These are phyloP conservation scores for Stramonita haemastoma DNA, from an alignment of 2,888 invertebrate species.

Conservation along the genomic window DNA sequence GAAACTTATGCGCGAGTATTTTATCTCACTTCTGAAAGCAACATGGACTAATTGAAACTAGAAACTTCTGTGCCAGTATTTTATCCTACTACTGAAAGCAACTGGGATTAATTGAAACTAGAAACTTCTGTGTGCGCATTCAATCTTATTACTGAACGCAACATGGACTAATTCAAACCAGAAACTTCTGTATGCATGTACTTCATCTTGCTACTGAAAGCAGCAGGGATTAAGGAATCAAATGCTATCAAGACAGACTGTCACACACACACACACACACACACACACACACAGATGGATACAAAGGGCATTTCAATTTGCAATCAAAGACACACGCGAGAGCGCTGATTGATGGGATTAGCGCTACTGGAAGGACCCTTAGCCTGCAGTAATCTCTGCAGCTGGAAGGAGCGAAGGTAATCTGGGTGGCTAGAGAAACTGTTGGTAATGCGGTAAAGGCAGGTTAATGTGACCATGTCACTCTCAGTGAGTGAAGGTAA, in stretches of 20 bases:
- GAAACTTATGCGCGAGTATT: too few relatives aligned
- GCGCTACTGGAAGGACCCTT: background rate
- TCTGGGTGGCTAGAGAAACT: background rate
- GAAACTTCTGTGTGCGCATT: too few relatives aligned
- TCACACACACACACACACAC: too few relatives aligned
- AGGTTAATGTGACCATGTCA: background rate
- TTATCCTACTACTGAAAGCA: background rate
- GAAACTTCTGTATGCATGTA: background rate
- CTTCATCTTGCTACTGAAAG: background rate
- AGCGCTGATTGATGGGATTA: background rate
- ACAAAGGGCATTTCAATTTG: background rate
- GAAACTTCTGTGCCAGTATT: background rate
- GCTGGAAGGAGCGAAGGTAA: background rate
- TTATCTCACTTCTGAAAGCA: too few relatives aligned
- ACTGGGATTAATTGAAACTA: too few relatives aligned
- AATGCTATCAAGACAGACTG: background rate
- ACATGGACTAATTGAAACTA: too few relatives aligned
- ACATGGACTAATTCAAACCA: too few relatives aligned
- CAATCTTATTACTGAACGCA: too few relatives aligned
- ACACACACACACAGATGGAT: background rate
- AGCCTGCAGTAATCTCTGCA: background rate
- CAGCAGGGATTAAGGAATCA: background rate
- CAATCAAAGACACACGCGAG: background rate
- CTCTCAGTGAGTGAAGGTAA: too few relatives aligned
- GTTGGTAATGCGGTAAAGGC: background rate